These are phyloP conservation scores for Pontoporia blainvillei DNA, from an alignment of 2,113 vertebrate species.

Conservation along the genomic window DNA sequence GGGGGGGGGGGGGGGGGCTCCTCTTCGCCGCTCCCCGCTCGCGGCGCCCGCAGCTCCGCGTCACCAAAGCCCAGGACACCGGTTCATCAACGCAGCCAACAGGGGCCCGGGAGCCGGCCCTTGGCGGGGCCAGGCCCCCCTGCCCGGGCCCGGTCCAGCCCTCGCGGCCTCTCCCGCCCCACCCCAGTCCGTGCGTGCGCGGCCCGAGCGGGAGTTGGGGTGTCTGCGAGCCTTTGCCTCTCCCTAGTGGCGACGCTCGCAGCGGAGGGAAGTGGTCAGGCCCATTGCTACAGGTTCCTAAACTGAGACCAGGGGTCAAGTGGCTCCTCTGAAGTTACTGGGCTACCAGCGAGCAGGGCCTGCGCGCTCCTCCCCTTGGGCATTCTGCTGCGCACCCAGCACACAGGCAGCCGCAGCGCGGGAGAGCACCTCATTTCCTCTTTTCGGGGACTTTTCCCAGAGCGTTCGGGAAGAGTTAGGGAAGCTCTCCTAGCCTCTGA, in stretches of 20 bases:
- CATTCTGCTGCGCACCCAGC: neutral
- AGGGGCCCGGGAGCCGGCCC: neutral
- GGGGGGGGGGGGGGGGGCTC: neutral
- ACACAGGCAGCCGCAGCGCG: neutral
- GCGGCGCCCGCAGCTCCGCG: slow-evolving; percentile 64
- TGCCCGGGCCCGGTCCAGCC: neutral
- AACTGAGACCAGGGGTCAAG: slow-evolving; percentile 52
- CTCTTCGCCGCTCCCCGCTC: slow-evolving; percentile 71
- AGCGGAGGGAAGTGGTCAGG: neutral
- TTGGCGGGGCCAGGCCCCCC: neutral
- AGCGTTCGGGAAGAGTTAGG: neutral
- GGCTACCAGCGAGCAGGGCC: neutral
- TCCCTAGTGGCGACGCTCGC: slow-evolving; percentile 56
- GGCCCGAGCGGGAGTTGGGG: neutral
- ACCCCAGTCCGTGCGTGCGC: neutral
- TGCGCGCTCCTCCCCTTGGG: neutral
- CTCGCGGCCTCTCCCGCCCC: neutral
- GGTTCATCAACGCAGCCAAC: slow-evolving; percentile 46
- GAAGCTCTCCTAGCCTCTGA: neutral
- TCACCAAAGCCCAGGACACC: slow-evolving; percentile 80
- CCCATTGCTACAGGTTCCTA: slow-evolving; percentile 67
- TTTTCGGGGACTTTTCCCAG: neutral
- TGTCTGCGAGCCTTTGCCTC: slow-evolving; percentile 57
- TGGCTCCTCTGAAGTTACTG: neutral
- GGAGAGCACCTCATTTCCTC: neutral